phyloP scores from a whole-genome alignment of 2,888 invertebrate genomes.

The Stenolophus ochropezus region DNA sequence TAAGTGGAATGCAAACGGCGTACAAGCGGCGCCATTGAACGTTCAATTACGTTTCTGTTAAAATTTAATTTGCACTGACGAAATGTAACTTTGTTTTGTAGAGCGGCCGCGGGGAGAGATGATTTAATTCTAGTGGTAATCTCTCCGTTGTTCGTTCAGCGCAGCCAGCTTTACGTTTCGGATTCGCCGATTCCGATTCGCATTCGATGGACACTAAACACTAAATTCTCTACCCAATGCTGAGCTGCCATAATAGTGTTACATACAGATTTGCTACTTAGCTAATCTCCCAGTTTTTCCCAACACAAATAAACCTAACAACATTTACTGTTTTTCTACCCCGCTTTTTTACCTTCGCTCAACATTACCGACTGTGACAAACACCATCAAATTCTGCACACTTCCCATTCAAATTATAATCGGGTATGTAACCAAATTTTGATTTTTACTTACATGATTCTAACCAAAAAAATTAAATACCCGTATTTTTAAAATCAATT shows the following conservation, averaged over 20 bases:
- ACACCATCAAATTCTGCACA: not conserved
- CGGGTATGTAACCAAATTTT: no score
- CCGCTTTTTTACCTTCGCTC: not conserved
- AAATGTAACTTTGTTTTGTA: conserved; percentile 73
- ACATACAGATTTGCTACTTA: conserved; percentile 31
- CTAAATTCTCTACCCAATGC: conserved; percentile 7
- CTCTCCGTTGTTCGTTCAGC: conserved; percentile 32
- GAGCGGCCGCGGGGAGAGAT: conserved; percentile 69
- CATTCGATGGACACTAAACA: conserved; percentile 33
- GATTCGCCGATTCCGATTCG: conserved; percentile 1
- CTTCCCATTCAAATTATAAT: no score
- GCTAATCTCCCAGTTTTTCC: not conserved
- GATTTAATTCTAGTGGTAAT: conserved; percentile 53
- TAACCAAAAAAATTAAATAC: no score
- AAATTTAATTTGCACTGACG: conserved; percentile 72
- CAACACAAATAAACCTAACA: not conserved
- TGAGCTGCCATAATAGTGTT: conserved; percentile 34
- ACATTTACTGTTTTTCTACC: not conserved
- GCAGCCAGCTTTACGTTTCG: not conserved
- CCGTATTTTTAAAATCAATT: no score
- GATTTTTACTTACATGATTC: no score
- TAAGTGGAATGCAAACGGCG: conserved; percentile 71
- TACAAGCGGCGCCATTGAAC: conserved; percentile 69
- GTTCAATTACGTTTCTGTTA: conserved; percentile 73
- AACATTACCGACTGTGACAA: not conserved